phyloP scores from a whole-genome alignment of 2,888 invertebrate genomes.

The Noctua comes region DNA sequence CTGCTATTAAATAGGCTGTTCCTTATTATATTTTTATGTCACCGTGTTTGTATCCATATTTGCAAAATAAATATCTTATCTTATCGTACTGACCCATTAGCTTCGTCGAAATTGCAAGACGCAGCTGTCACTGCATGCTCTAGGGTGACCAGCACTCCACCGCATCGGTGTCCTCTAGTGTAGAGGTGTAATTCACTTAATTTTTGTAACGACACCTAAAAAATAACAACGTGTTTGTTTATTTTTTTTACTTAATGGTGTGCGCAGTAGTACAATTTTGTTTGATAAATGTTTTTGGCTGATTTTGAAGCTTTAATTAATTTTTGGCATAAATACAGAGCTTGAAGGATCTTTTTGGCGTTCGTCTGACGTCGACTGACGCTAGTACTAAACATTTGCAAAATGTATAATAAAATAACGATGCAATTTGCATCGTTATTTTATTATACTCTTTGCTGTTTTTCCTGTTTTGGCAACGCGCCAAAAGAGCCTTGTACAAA shows the following conservation, averaged over 20 bases:
- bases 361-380: neutral
- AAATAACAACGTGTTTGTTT: neutral
- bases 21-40: too few relatives aligned
- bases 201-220: constrained; percentile 70
- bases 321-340: neutral
- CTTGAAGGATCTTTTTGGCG: neutral
- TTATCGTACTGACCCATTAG: constrained; percentile 46
- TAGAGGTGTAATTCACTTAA: constrained; percentile 20
- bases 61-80: too few relatives aligned
- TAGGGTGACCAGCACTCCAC: constrained; percentile 68
- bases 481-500: neutral
- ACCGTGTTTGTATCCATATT: too few relatives aligned
- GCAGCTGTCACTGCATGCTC: constrained; percentile 69
- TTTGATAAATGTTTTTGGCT: neutral
- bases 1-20: too few relatives aligned
- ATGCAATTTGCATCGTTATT: too few relatives aligned
- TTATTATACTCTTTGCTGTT: too few relatives aligned
- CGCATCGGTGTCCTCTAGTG: constrained; percentile 67
- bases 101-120: constrained; percentile 58
- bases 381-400: neutral
- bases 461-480: neutral
- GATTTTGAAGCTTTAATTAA: neutral
- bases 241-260: neutral
- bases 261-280: neutral
- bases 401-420: neutral